Evolutionary conservation across 1,140 invertebrate genomes (phyloP), one percentile per base, ranked within the genome.

Genomic region (Microplitis mediator): DNA sequence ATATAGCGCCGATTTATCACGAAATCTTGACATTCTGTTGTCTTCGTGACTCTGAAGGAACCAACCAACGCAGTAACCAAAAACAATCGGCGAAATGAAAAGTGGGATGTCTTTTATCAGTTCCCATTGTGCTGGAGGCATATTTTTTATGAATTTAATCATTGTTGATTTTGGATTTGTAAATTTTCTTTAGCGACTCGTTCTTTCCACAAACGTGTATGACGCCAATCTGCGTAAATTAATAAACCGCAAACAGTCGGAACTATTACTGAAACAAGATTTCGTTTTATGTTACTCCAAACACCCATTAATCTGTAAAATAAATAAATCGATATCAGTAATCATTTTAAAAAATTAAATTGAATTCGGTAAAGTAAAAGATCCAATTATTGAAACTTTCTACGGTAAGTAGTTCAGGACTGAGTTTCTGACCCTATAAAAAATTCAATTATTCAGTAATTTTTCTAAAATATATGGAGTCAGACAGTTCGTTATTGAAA

Each of bases 1-100:
- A 83, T 91, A 95, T 4, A 95, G 83, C 32, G 90, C 89, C 79
- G 92, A 94, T 82, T 93, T 95, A 79, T 95, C 94, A 72, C 94
- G 89, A 81, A 92, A 95, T 39, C 82, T 82, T 0, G 88, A 89
- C 89, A 94, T 90, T 52, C 93, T 89, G 51, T 90, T 83, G 8
- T 90, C 91, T 86, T 95, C 93, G 71, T 89, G 85, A 4, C 84
- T 81, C 79, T 95, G 93, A 16, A 95, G 71, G 73, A 82, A 91
- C 71, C 85, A 85, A 1, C 94, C 94, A 75, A 93, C 74, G 0
- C 82, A 77, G 77, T 84, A 90, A 0, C 90, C 90, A 50, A 23
- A 2, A 13, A 82, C 64, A 3, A 91, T 4, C 1, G 92, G 91
- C 0, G 92, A 9, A 3, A 78, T 76, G 3, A 85, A 75, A 79